Evolutionary conservation across 2,797 vertebrate genomes (phyloP), one percentile per base, ranked within the genome.

Genomic region (Lutjanus argentimaculatus): DNA sequence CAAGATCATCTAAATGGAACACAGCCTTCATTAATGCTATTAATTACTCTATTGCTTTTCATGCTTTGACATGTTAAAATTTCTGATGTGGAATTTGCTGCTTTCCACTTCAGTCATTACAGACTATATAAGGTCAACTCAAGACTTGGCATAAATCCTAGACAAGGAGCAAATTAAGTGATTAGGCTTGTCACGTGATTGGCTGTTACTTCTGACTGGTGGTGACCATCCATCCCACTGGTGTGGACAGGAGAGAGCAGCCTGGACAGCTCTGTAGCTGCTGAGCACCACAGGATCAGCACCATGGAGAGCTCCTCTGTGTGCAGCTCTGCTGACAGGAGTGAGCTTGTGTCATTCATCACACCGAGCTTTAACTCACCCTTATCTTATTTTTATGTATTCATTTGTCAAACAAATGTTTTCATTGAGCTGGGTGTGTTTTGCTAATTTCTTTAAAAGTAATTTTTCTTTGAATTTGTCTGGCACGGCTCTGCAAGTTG

Each of bases 261-360:
- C 5, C 14, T 7, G 10, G 8, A 46, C 52, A 36, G 7, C 42
- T 57, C 30, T 14, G 6, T 0, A 19, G 11, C 61, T 40, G 21
- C 22, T 11, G 30, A 40, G 4, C 5, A 3, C 6, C 7, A 49
- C 40, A 36, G 43, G 58, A 46, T 77, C 68, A 77, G 76, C 10
- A 83, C 80, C 80, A 79, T 2, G 55, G 80, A 83, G 1, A 80
- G 77, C 72, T 77, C 80, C 65, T 36, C 59, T 22, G 36, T 21
- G 43, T 25, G 16, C 21, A 8, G 17, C 14, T 1, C 40, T 6
- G 4, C 30, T 16, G 43, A 10, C 63, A 49, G 22, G 3, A 4
- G 16, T 17, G 8, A 22, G 25, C 42, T 1, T 1, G 19, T 22
- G 30, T 19, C 19, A n/a, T 61, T 30, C 40, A 61, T n/a, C 40